Base-by-base conservation (phyloP, 2,888 invertebrate species). In the Melanophora roralis region DNA sequence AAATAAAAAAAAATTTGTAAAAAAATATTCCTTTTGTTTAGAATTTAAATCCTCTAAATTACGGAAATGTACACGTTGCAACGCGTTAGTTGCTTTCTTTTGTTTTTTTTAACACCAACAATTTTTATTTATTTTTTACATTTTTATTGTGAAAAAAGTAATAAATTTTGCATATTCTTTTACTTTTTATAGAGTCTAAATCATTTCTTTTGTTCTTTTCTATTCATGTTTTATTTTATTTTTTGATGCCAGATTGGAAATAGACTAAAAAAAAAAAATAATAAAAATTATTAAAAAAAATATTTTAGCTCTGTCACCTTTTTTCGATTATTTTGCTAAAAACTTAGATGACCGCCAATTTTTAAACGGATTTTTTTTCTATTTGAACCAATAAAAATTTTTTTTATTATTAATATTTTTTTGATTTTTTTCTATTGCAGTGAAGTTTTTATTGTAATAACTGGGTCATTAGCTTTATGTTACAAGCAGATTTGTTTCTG, bases 401-500 rank as follows among this genome's bases (percentile, higher is more conserved):
- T 43, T 78, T 23, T 59, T 51, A 40, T 59, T 34, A 14, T 59
- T 14, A 23, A 34, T 14, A 49, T 55, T 38, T 16, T 19, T 45
- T 49, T 64, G 11, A 11, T 14, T 57, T 49, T 62, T 45, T 62
- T 38, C 4, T 53, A 47, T 65, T 43, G 1, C 40, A 69, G n/a
- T 45, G n/a, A n/a, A 19, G 64, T 40, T 36, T 21, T 40, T 16
- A 55, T 43, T 16, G 27, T 32, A 14, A 47, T 62, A 68, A 75
- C 51, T 80, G 67, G 80, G 80, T 80, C 76, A 80, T 76, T 76
- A 72, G 80, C 53, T 80, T 76, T 73, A 47, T 76, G 80, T 64
- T 73, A 76, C 76, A 76, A 49, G 64, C 19, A 59, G 69, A 43
- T 53, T 59, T 71, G 23, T 11, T 27, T 19, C 51, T 19, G 7